These are phyloP conservation scores for Bruchidius siliquastri DNA, from an alignment of 2,888 invertebrate genomes.

Conservation along the genomic window DNA sequence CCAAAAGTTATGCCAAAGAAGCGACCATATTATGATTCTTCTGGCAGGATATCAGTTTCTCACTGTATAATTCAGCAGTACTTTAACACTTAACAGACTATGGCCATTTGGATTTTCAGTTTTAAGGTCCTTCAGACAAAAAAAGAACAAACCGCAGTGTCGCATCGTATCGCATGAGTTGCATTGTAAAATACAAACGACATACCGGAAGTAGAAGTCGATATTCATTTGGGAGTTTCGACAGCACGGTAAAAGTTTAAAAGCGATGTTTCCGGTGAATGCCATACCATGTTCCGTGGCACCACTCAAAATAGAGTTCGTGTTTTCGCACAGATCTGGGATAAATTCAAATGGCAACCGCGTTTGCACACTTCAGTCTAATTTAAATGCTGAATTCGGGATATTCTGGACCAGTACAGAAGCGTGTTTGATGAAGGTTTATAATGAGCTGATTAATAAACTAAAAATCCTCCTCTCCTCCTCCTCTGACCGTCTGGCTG, in stretches of 20 bases:
- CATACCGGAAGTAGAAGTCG: background rate
- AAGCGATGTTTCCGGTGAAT: background rate
- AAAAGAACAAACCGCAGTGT: background rate
- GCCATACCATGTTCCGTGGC: background rate
- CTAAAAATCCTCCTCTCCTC: no score
- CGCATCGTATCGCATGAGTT: background rate
- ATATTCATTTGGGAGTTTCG: background rate
- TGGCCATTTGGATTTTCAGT: no score
- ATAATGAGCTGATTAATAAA: no score
- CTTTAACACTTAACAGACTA: no score
- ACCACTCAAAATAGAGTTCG: background rate
- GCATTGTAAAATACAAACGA: background rate
- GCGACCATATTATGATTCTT: no score
- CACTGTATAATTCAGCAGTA: no score
- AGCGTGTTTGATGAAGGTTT: no score
- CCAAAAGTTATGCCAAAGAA: no score
- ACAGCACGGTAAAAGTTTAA: background rate
- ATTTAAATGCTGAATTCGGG: background rate
- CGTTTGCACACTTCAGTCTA: background rate
- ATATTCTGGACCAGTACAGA: background rate
- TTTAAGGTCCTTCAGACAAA: no score
- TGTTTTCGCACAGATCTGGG: background rate
- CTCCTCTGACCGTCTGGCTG: no score
- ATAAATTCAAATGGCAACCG: background rate
- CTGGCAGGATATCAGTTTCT: no score